Conservation (phyloP, 2,797 vertebrate species). For the Clarias fuscus region DNA sequence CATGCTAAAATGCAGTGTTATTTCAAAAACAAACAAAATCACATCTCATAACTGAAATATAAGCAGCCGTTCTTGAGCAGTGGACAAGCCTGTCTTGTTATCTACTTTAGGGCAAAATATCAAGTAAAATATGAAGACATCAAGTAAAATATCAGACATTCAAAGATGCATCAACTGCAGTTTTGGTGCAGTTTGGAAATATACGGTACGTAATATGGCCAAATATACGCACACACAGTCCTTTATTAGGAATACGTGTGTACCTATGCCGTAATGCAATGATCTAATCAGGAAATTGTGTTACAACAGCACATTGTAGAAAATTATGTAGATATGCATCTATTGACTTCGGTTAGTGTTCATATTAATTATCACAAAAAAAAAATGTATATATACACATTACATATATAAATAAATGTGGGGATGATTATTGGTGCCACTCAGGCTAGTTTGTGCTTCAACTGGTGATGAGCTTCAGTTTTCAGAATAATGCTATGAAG, state of each 20-base stretch:
- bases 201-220: neutral
- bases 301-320: neutral
- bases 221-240: neutral
- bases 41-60: neutral
- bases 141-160: neutral
- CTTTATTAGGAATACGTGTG: neutral
- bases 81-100: neutral
- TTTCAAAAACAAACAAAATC: neutral
- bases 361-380: neutral
- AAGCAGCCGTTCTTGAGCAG: neutral
- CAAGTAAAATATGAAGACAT: neutral
- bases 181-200: neutral
- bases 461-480: no score
- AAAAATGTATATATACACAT: no score
- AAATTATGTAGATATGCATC: neutral
- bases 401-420: no score
- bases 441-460: no score
- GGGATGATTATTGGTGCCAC: no score
- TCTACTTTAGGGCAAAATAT: neutral
- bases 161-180: neutral
- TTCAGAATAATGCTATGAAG: no score
- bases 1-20: slow-evolving; percentile 7
- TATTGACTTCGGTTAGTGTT: neutral
- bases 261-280: neutral
- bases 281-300: neutral